Evolutionary conservation across 2,888 invertebrate species (phyloP), one percentile per base, ranked within the genome.

Genomic region (Folsomia manolachei): DNA sequence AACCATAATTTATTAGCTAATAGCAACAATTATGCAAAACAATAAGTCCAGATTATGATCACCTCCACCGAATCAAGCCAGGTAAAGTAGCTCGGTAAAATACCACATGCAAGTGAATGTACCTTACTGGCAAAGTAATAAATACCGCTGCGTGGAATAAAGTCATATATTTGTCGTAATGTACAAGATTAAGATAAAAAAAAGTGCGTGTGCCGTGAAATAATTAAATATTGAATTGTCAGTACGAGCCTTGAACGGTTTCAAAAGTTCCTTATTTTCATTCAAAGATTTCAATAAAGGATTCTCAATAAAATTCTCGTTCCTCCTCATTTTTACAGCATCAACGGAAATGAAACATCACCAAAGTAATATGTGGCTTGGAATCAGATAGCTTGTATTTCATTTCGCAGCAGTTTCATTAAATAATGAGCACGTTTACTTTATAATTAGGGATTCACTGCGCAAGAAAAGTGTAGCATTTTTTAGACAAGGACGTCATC

Each of bases 1-100:
- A n/a, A 7, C 7, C 7, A 21, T 19, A 14, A 19, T 14, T 56
- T 56, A 56, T 14, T 56, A 56, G 19, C n/a, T 78, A 79, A 79
- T 72, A 75, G 23, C 69, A 65, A 51, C 18, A 51, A 51, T 51
- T 51, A 51, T 11, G 9, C 9, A 51, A 11, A 51, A 51, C 18
- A 51, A n/a, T n/a, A n/a, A n/a, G n/a, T n/a, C n/a, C n/a, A n/a
- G n/a, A n/a, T n/a, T n/a, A n/a, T n/a, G 51, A 51, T 51, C 9
- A 51, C 9, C 18, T 51, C 9, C 51, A 51, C 9, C 51, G 18
- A 51, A 51, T 18, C 9, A 51, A 51, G 18, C 9, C 9, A 51
- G 9, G 9, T 51, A 11, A 51, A 51, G 51, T 11, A 51, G 51
- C 9, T 18, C 51, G n/a, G n/a, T n/a, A n/a, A 51, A 51, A 51